Evolutionary conservation across 2,113 vertebrate species (phyloP), one percentile per base, ranked within the genome.

Genomic region (Pimephales promelas): DNA sequence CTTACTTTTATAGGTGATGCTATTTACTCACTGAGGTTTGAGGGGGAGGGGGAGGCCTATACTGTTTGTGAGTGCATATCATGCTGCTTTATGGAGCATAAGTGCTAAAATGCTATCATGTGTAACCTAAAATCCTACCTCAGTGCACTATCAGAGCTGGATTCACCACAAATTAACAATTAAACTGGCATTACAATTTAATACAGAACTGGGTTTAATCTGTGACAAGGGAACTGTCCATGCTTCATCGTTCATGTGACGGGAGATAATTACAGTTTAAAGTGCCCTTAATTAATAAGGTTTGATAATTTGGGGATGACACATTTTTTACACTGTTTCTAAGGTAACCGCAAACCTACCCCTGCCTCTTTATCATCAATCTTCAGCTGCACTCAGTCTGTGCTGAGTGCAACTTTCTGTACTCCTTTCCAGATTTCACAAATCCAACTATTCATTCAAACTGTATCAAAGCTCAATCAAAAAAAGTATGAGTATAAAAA

Each of bases 371-470:
- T 36, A 34, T 81, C 43, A 31, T 28, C 28, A 18, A 31, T 54
- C 28, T 36, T 70, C 31, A 31, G 47, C 47, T 72, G 70, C 16
- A 2, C 36, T 40, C 14, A 45, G n/a, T 18, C 43, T 62, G 36
- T 47, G 59, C 57, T 64, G n/a, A 70, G 79, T 40, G 26, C n/a
- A 24, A 66, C 49, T 72, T 26, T 59, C 20, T 26, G 57, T 62
- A 14, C 16, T 20, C 40, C 26, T 64, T 64, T 64, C 56, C 79
- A 54, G 4, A 80, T 52, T 26, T 28, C 64, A 70, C 54, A 78
- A 83, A 86, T 79, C 20, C 52, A 83, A 83, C 34, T 22, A 43
- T 59, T 61, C 57, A 79, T 31, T 61, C 52, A 86, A 79, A 64
- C 62, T 28, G 43, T 45, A 79, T 62, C 43, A 73, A 26, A 73